These are phyloP conservation scores for Sinella curviseta DNA, from an alignment of 1,140 invertebrate genomes.

Conservation along the genomic window DNA sequence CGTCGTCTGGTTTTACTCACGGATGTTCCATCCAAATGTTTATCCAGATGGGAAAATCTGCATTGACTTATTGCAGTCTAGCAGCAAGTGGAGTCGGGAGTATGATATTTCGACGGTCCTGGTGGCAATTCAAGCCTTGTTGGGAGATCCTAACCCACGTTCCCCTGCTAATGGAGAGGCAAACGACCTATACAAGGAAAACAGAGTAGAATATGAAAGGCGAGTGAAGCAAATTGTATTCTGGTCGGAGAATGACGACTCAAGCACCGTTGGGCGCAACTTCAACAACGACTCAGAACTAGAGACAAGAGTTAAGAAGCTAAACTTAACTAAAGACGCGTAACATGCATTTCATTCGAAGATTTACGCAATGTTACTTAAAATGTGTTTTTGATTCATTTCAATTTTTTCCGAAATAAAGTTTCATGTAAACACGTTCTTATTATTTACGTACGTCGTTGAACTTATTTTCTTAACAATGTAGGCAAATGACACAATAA, in stretches of 20 bases:
- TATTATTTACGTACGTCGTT: too few relatives aligned
- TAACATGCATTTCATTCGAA: too few relatives aligned
- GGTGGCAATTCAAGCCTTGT: constrained; percentile 21
- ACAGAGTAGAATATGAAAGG: background rate
- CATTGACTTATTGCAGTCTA: constrained; percentile 86
- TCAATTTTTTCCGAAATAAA: too few relatives aligned
- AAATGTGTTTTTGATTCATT: too few relatives aligned
- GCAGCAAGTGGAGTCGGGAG: constrained; percentile 90
- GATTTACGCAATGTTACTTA: too few relatives aligned
- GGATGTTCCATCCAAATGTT: constrained; percentile 99
- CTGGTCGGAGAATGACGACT: background rate
- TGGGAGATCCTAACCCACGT: constrained; percentile 27
- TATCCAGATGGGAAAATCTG: constrained; percentile 99
- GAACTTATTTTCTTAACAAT: too few relatives aligned
- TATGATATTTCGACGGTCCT: constrained; percentile 29
- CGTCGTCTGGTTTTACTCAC: constrained; percentile 96
- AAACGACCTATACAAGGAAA: background rate
- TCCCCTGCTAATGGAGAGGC: constrained; percentile 26
- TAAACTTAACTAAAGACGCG: too few relatives aligned
- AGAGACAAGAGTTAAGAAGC: too few relatives aligned
- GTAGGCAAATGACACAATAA: too few relatives aligned
- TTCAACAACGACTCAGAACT: too few relatives aligned
- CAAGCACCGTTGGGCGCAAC: too few relatives aligned
- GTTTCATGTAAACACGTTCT: too few relatives aligned
- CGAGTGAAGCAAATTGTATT: background rate